Conservation (phyloP, 2,888 invertebrate species). For the Sicus ferrugineus region DNA sequence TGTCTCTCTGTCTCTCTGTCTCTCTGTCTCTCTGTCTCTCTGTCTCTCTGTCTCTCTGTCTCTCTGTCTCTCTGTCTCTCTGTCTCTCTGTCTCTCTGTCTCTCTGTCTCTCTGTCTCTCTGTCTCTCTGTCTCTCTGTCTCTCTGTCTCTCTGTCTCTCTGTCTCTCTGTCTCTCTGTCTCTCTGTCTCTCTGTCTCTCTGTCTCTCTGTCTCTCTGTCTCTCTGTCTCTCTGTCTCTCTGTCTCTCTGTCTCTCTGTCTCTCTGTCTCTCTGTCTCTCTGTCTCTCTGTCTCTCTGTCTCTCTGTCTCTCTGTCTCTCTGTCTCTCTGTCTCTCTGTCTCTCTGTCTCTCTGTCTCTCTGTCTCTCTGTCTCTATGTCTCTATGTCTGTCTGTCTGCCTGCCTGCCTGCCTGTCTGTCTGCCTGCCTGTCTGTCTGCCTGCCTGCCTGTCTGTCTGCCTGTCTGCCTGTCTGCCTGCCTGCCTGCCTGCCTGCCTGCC, state of each 20-base stretch:
- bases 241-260: not conserved
- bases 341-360: not conserved
- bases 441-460: too few relatives aligned
- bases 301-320: not conserved
- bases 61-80: not conserved
- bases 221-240: not conserved
- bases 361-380: too few relatives aligned
- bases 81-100: not conserved
- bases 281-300: not conserved
- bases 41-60: not conserved
- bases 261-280: not conserved
- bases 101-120: not conserved
- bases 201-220: not conserved
- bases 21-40: too few relatives aligned
- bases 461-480: too few relatives aligned
- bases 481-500: too few relatives aligned
- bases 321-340: not conserved
- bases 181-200: not conserved
- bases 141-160: not conserved
- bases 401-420: too few relatives aligned
- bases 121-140: not conserved
- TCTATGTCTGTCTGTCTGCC: too few relatives aligned
- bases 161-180: not conserved
- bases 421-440: too few relatives aligned
- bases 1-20: too few relatives aligned